These are phyloP conservation scores for Aplysia californica DNA, from an alignment of 1,140 invertebrate species.

Conservation along the genomic window DNA sequence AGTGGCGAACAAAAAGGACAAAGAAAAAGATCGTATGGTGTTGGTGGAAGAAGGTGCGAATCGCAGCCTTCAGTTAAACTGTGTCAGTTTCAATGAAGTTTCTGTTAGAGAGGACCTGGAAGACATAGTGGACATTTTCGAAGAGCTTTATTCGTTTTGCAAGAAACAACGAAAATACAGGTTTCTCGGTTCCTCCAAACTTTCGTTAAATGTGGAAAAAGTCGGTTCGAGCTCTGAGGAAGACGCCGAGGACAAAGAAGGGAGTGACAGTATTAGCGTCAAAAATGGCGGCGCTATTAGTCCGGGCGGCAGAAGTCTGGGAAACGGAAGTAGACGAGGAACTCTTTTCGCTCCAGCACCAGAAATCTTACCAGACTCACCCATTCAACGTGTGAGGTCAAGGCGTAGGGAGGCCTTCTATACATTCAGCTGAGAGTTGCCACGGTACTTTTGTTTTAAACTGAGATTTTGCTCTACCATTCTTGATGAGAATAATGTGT, in stretches of 20 bases:
- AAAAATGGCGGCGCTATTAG: too few species aligned
- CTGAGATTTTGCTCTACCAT: too few species aligned
- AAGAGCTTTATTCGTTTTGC: slow-evolving; percentile 41
- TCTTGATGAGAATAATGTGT: too few species aligned
- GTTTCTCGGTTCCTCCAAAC: background rate
- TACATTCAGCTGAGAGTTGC: slow-evolving; percentile 1
- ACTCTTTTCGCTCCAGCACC: background rate
- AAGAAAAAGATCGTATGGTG: slow-evolving; percentile 90
- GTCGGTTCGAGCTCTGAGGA: background rate
- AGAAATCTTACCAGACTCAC: background rate
- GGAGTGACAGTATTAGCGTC: background rate
- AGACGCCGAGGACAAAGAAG: background rate
- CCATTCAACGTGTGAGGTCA: background rate
- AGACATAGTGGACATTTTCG: slow-evolving; percentile 39
- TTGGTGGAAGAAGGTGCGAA: slow-evolving; percentile 83
- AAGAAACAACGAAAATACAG: slow-evolving; percentile 7
- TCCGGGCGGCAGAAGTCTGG: too few species aligned
- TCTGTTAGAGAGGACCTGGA: slow-evolving; percentile 84
- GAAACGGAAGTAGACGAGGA: background rate
- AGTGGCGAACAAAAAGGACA: slow-evolving; percentile 90
- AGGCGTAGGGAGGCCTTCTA: background rate
- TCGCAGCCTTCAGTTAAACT: slow-evolving; percentile 78
- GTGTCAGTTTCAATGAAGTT: slow-evolving; percentile 84
- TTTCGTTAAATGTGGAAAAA: background rate
- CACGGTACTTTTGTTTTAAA: too few species aligned